Evolutionary conservation across 2,797 vertebrate genomes (phyloP).

Genomic region (Sternotherus odoratus): DNA sequence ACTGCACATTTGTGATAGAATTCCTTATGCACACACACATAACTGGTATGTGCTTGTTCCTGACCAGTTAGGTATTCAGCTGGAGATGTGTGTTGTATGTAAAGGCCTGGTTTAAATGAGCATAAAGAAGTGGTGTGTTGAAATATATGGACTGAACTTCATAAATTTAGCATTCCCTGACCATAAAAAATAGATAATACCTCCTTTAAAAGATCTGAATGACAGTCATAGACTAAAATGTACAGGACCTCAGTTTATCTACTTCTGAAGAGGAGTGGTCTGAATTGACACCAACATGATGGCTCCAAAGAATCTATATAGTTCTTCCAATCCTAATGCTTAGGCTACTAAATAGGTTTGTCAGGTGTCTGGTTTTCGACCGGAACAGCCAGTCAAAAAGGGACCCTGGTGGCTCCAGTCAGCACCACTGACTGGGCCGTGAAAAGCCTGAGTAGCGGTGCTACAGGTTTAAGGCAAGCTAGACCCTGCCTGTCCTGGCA

Average conservation of each 20-base stretch:
- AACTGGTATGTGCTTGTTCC: conserved; percentile 9
- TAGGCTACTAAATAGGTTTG: neutral
- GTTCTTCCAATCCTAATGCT: neutral
- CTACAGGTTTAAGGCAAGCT: too few relatives aligned
- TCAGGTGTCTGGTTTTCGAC: too few relatives aligned
- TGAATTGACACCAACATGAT: neutral
- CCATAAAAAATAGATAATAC: neutral
- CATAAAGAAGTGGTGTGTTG: neutral
- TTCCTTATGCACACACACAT: neutral
- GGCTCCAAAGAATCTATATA: neutral
- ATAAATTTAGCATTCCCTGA: neutral
- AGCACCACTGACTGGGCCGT: too few relatives aligned
- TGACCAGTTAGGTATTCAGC: conserved; percentile 29
- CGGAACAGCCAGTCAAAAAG: too few relatives aligned
- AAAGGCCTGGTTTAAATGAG: conserved; percentile 52
- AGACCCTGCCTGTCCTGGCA: too few relatives aligned
- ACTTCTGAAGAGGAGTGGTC: neutral
- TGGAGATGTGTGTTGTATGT: conserved; percentile 57
- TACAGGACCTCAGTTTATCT: neutral
- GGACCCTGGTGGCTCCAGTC: too few relatives aligned
- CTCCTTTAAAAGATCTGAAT: too few relatives aligned
- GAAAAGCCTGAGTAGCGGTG: too few relatives aligned
- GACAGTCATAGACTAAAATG: neutral
- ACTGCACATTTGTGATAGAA: conserved; percentile 1
- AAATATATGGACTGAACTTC: neutral